phyloP scores from a whole-genome alignment of 2,113 vertebrate genomes.

The Rhagologus leucostigma region DNA sequence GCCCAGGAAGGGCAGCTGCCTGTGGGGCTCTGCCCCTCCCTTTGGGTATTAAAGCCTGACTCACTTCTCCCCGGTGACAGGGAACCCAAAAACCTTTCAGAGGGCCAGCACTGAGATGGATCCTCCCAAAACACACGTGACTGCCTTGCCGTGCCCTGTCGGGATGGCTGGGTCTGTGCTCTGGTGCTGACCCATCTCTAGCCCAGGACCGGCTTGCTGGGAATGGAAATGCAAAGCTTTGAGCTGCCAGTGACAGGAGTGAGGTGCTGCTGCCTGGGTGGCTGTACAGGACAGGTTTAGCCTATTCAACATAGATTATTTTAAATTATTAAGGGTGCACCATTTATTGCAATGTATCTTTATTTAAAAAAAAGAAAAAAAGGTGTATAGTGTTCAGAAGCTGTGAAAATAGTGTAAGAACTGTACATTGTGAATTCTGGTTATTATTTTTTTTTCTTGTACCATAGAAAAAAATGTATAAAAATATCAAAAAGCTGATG shows the following conservation, averaged over 20 bases:
- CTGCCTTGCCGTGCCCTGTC: neutral
- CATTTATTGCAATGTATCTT: conserved; percentile 86
- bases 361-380: conserved; percentile 74
- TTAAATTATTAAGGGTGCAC: conserved; percentile 72
- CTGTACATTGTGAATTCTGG: conserved; percentile 82
- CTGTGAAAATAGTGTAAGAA: conserved; percentile 84
- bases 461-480: conserved; percentile 79
- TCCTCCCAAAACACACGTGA: neutral
- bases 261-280: conserved; percentile 17
- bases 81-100: neutral
- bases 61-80: rapidly evolving
- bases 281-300: conserved; percentile 45
- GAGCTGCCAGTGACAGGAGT: conserved; percentile 24
- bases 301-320: conserved; percentile 56
- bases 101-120: neutral
- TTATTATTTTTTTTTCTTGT: conserved; percentile 74
- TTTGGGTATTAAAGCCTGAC: rapidly evolving
- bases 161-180: neutral
- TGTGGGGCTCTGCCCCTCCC: neutral
- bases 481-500: conserved; percentile 75
- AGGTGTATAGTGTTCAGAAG: conserved; percentile 85
- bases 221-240: neutral
- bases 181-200: neutral
- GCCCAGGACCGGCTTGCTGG: neutral
- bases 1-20: rapidly evolving